These are phyloP conservation scores for Amiota minor DNA, from an alignment of 2,888 invertebrate species.

Conservation along the genomic window DNA sequence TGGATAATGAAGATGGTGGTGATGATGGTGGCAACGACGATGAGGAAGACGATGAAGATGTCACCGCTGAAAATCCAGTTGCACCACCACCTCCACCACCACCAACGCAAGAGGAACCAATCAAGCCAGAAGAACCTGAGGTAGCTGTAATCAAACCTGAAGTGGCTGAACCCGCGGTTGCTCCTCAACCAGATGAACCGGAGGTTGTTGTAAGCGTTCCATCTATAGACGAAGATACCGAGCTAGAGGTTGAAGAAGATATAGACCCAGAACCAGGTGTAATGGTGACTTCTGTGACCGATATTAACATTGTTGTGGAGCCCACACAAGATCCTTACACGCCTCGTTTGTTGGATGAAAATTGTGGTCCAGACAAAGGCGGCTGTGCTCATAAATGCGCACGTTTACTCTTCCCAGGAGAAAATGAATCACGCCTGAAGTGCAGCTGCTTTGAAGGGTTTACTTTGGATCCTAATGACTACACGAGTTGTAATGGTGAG, in stretches of 20 bases:
- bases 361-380: slow-evolving; percentile 73
- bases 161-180: slow-evolving; percentile 26
- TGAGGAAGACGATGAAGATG: slow-evolving; percentile 35
- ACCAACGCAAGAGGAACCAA: slow-evolving; percentile 20
- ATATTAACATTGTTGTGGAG: slow-evolving; percentile 52
- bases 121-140: slow-evolving; percentile 2
- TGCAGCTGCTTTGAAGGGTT: slow-evolving; percentile 73
- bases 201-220: not conserved
- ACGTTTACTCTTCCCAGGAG: slow-evolving; percentile 69
- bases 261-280: not conserved
- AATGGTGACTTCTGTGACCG: slow-evolving; percentile 43
- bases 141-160: slow-evolving; percentile 37
- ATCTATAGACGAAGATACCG: not conserved
- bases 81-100: slow-evolving; percentile 54
- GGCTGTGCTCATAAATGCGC: slow-evolving; percentile 76
- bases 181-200: not conserved
- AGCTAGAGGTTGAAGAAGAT: not conserved
- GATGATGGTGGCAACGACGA: slow-evolving; percentile 39
- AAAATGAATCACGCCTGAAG: slow-evolving; percentile 68
- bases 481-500: slow-evolving; percentile 70
- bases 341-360: slow-evolving; percentile 62
- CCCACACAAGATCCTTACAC: slow-evolving; percentile 64
- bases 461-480: slow-evolving; percentile 73
- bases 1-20: slow-evolving; percentile 45
- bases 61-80: slow-evolving; percentile 35